Conservation (phyloP, 2,113 vertebrate genomes). For the Naja naja region DNA sequence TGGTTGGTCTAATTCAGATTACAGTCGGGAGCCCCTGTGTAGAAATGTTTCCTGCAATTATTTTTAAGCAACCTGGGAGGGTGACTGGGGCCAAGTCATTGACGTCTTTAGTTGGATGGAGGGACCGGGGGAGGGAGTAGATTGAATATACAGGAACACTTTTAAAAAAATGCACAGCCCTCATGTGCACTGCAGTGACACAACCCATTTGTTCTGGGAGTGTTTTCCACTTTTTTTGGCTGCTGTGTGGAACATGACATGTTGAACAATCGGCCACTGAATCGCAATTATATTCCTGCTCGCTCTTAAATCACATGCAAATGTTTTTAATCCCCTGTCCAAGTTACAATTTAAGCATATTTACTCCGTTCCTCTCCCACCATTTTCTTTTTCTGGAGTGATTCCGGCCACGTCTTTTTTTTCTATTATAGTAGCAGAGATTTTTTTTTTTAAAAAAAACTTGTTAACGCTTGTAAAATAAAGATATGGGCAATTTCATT, state of each 20-base stretch:
- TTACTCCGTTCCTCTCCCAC: neutral
- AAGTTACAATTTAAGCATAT: constrained; percentile 32
- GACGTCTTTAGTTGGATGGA: neutral
- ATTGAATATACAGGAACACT: neutral
- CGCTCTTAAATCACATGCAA: neutral
- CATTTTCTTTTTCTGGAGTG: neutral
- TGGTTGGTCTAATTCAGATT: neutral
- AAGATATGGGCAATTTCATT: neutral
- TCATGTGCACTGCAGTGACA: neutral
- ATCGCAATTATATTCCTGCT: neutral
- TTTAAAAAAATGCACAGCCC: neutral
- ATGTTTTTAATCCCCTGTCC: constrained; percentile 18
- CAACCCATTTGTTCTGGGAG: neutral
- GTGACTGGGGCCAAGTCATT: neutral
- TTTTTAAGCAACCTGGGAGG: neutral
- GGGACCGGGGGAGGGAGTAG: neutral
- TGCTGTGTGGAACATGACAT: neutral
- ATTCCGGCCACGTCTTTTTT: neutral
- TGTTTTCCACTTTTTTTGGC: neutral
- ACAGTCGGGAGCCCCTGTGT: neutral
- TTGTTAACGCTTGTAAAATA: neutral
- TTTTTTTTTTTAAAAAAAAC: neutral
- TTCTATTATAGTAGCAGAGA: neutral
- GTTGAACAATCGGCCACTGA: neutral
- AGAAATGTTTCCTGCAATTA: neutral